These are phyloP conservation scores for Rugalucina vietnamica DNA, from an alignment of 2,888 invertebrate species.

Conservation along the genomic window DNA sequence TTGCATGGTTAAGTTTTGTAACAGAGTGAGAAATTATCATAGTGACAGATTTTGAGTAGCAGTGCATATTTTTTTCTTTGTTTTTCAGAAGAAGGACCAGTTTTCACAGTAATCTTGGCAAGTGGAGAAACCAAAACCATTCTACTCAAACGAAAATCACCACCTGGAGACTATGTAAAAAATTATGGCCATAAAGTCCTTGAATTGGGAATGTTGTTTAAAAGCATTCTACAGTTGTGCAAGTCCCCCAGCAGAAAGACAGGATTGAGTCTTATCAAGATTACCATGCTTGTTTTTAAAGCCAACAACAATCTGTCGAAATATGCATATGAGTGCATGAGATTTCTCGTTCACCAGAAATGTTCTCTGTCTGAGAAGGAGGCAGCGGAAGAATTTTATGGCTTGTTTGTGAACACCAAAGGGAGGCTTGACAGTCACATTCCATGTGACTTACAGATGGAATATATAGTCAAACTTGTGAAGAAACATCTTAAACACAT, in stretches of 20 bases:
- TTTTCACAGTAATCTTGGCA: not conserved
- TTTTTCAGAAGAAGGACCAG: not conserved
- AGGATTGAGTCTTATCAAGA: slow-evolving; percentile 7
- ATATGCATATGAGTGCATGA: not conserved
- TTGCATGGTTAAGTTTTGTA: too few relatives aligned
- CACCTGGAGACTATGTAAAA: not conserved
- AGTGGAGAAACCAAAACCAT: not conserved
- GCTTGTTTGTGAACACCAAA: slow-evolving; percentile 18
- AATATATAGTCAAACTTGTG: not conserved
- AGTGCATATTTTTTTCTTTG: too few relatives aligned
- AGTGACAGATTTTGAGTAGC: too few relatives aligned
- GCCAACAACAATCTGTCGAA: not conserved
- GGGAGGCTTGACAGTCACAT: not conserved
- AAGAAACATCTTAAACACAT: slow-evolving; percentile 18
- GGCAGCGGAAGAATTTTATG: slow-evolving; percentile 13
- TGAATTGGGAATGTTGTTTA: not conserved
- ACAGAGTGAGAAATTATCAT: too few relatives aligned
- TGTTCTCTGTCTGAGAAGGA: not conserved
- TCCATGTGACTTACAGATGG: slow-evolving; percentile 1
- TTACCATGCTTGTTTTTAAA: slow-evolving; percentile 11
- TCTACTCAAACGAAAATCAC: not conserved
- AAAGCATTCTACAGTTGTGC: not conserved
- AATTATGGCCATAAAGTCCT: not conserved
- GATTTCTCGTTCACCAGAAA: slow-evolving; percentile 1
- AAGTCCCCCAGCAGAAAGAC: not conserved